Evolutionary conservation across 2,797 vertebrate species (phyloP), one percentile per base, ranked within the genome.

Genomic region (Gymnothorax javanicus): DNA sequence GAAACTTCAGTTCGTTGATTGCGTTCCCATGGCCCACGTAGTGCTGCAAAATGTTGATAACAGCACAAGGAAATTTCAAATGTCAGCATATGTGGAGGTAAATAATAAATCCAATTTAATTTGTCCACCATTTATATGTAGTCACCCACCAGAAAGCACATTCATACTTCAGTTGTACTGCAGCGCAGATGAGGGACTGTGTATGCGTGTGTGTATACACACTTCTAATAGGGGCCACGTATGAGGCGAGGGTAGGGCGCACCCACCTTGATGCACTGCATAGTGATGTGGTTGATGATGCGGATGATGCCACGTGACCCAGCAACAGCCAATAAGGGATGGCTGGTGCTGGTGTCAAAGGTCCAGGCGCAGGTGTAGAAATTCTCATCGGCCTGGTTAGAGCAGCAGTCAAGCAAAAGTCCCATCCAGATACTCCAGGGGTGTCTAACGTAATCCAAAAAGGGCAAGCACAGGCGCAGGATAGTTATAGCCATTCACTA

Each of bases 341-440:
- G 99, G 92, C 98, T 99, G 57, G 98, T 99, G 95, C 97, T 99
- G 90, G 97, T 98, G 94, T 99, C 98, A 0, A 98, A 99, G 0
- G 99, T 99, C 99, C 99, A 99, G 0, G 98, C 99, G 84, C 99
- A 99, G 67, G 99, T 99, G 73, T 99, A 99, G 91, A 99, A 99
- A 93, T 99, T 99, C 92, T 99, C 99, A 89, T 99, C 99, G 84
- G 99, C 97, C 98, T 99, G 89, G 85, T 87, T 43, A 2, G 50
- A 43, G 62, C 84, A 52, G 3, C 82, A 8, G 58, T 96, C 94
- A 97, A 97, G 95, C 93, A 93, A 88, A 83, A 33, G 52, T 8
- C 52, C 33, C 43, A 5, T 25, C 20, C 58, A 43, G 33, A 43
- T 43, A 43, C 2, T 43, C 1, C 33, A 43, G 33, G 33, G 33